Percentiles rank a stretch among this genome's conserved stretches.
Evolutionary conservation across 1,140 invertebrate species (phyloP).

Genomic region (Calycopis cecrops): DNA sequence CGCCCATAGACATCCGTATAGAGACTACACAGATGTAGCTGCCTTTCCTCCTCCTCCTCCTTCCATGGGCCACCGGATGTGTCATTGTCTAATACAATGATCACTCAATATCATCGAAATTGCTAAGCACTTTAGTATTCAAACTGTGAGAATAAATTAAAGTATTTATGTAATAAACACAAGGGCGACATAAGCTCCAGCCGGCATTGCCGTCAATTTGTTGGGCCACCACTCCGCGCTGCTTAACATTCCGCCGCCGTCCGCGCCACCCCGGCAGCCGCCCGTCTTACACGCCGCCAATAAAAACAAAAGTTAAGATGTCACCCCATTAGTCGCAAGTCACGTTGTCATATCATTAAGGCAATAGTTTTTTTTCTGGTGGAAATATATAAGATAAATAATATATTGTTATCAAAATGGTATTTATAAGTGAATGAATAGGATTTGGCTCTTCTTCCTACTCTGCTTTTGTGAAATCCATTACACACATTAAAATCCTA

Average conservation of each 20-base stretch:
- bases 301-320: slow-evolving; percentile 68
- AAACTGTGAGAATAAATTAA: neutral
- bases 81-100: no score
- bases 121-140: no score
- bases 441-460: no score
- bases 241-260: slow-evolving; percentile 51
- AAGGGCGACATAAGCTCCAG: slow-evolving; percentile 45
- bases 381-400: neutral
- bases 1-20: no score
- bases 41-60: no score
- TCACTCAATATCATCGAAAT: no score
- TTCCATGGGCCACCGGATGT: no score
- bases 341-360: slow-evolving; percentile 37
- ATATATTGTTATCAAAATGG: no score
- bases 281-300: slow-evolving; percentile 60
- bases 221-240: slow-evolving; percentile 40
- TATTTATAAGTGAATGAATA: no score
- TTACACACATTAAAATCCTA: no score
- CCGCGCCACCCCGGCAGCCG: slow-evolving; percentile 36
- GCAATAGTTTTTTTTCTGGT: slow-evolving; percentile 6
- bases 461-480: no score
- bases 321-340: slow-evolving; percentile 57
- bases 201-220: slow-evolving; percentile 69
- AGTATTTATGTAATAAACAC: slow-evolving; percentile 38
- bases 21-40: no score